Percentiles rank a stretch among this genome's conserved stretches.
Conservation (phyloP, 2,888 invertebrate genomes). For the Anagyrus pseudococci region DNA sequence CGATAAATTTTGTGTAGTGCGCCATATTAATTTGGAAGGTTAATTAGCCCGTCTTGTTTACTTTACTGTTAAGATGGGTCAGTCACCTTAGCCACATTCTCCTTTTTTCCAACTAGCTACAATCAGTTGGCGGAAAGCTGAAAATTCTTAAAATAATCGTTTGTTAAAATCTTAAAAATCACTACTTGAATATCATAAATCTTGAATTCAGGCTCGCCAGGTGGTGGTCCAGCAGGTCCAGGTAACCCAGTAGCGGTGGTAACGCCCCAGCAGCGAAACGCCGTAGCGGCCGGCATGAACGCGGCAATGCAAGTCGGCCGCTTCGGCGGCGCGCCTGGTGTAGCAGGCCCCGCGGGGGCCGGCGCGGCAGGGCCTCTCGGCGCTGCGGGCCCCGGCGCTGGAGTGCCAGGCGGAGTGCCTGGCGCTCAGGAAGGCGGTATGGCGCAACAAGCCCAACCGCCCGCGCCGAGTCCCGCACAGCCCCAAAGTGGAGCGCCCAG, state of each 20-base stretch:
- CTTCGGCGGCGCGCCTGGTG: slow-evolving; percentile 52
- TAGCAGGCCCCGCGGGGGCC: slow-evolving; percentile 65
- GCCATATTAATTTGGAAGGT: slow-evolving; percentile 16
- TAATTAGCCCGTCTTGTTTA: slow-evolving; percentile 13
- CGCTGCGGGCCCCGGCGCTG: slow-evolving; percentile 66
- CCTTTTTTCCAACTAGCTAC: not conserved
- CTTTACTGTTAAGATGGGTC: slow-evolving; percentile 1
- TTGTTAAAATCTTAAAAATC: no score
- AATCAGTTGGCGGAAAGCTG: no score
- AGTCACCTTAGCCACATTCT: slow-evolving; percentile 11
- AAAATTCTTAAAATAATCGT: no score
- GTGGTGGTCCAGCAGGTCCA: slow-evolving; percentile 52
- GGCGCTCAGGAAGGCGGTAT: slow-evolving; percentile 71
- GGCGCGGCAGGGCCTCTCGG: slow-evolving; percentile 56
- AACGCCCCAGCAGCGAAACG: slow-evolving; percentile 65
- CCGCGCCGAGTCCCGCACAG: slow-evolving; percentile 79
- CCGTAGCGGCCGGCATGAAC: slow-evolving; percentile 59
- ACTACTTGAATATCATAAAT: no score
- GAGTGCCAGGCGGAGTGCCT: slow-evolving; percentile 59
- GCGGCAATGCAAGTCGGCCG: slow-evolving; percentile 58
- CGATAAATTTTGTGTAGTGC: slow-evolving; percentile 3
- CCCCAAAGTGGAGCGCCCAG: slow-evolving; percentile 77
- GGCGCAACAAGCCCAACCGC: slow-evolving; percentile 77
- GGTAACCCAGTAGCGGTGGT: slow-evolving; percentile 63
- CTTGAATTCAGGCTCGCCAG: slow-evolving; percentile 51